Base-by-base conservation (phyloP, 2,888 invertebrate species). In the Drosophila acutilabella region DNA sequence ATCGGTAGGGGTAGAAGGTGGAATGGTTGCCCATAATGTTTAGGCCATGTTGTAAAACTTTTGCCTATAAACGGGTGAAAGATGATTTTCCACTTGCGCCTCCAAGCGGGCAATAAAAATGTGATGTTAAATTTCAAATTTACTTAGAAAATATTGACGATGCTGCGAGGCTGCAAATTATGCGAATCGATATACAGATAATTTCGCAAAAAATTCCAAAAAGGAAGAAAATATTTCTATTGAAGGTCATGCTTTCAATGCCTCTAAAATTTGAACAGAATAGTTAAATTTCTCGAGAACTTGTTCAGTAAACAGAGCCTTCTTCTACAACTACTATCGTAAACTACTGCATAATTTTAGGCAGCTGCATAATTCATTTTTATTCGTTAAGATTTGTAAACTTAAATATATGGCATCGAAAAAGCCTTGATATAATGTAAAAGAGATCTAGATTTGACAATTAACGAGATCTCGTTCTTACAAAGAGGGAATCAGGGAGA, bases 1-100 rank as follows among this genome's bases (percentile, higher is more conserved):
- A 52, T 26, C 41, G 18, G 6, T 10, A 10, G 16, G 14, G 33
- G 8, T 18, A 1, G 18, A 5, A 8, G 42, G 8, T 33, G 20
- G 20, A 30, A 30, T 30, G 6, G 45, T 16, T 23, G n/a, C 33
- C 36, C 69, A 76, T 70, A 65, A 76, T 74, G 78, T 61, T 51
- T 70, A 61, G 79, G 64, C 64, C 56, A 51, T 64, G 64, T 20
- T 78, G 74, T 78, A 62, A 78, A 78, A 78, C 67, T 78, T 78
- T 78, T 61, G 67, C 59, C 81, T 26, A 81, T 78, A 78, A 78
- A 78, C 74, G 57, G 64, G 56, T 38, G 60, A 53, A 66, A 61
- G 73, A 78, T 72, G 78, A 72, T 64, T 68, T 62, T 50, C 57
- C 53, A 47, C 61, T 65, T 61, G 67, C 58, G 72, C 50, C 62